Conservation (phyloP, 2,113 vertebrate species). For the Muntiacus muntjak region DNA sequence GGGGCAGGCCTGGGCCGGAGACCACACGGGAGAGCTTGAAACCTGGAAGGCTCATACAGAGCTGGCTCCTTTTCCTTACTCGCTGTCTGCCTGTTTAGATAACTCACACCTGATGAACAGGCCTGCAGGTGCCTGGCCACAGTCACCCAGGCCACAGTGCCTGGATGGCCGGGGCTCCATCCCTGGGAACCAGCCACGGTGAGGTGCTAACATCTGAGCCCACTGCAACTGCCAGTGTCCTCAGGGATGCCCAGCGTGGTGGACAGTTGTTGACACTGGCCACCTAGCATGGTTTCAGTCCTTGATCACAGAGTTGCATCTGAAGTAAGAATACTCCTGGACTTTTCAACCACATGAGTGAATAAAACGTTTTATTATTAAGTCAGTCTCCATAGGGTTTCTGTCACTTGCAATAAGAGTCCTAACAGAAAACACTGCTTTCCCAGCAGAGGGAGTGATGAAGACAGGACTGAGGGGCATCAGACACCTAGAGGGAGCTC, state of each 20-base stretch:
- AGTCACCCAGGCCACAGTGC: too few species aligned
- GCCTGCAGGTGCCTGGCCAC: rapidly evolving
- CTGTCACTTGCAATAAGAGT: not conserved
- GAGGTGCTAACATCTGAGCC: not conserved
- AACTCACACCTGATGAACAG: not conserved
- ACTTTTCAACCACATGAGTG: not conserved
- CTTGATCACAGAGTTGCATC: not conserved
- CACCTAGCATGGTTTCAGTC: not conserved
- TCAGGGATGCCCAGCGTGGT: not conserved
- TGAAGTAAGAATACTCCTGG: not conserved
- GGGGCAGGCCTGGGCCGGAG: not conserved
- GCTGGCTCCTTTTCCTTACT: not conserved
- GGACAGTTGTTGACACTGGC: not conserved
- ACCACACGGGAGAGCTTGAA: too few species aligned
- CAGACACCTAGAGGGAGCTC: not conserved
- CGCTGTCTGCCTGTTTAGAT: rapidly evolving
- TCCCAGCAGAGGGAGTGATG: not conserved
- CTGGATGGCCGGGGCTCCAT: rapidly evolving
- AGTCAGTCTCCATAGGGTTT: not conserved
- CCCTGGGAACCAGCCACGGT: not conserved
- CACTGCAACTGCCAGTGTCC: rapidly evolving
- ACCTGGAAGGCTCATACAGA: not conserved
- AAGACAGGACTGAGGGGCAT: not conserved
- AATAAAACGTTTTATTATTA: not conserved
- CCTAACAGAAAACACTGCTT: not conserved